Percentiles rank a stretch among this genome's conserved stretches.
These are phyloP conservation scores for Cerastoderma edule DNA, from an alignment of 2,888 invertebrate species.

Conservation along the genomic window DNA sequence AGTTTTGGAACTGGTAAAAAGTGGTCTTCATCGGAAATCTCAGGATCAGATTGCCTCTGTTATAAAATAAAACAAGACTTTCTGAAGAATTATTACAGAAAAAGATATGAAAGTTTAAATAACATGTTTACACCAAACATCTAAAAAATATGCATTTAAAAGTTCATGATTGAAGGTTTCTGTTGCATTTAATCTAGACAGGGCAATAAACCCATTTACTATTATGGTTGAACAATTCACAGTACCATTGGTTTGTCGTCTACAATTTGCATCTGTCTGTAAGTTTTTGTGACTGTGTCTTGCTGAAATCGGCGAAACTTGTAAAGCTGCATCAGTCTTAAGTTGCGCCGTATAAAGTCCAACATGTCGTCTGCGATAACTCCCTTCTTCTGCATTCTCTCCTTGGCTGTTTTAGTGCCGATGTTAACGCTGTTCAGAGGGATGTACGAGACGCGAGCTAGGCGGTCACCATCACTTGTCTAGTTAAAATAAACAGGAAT, in stretches of 20 bases:
- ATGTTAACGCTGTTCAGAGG: constrained; percentile 72
- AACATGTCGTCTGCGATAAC: constrained; percentile 72
- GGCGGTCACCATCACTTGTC: constrained; percentile 65
- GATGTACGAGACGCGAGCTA: constrained; percentile 73
- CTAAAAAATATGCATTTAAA: no score
- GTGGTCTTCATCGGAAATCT: constrained; percentile 8
- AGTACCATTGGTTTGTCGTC: no score
- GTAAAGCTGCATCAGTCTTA: constrained; percentile 69
- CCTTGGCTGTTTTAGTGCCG: constrained; percentile 69
- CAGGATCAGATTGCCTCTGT: constrained; percentile 4
- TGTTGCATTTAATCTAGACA: no score
- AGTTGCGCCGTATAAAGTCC: constrained; percentile 71
- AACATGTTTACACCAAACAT: no score
- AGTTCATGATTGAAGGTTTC: no score
- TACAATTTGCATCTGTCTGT: constrained; percentile 42
- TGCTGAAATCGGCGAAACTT: constrained; percentile 65
- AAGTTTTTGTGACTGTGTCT: constrained; percentile 62
- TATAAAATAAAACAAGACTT: neutral
- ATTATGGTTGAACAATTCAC: no score
- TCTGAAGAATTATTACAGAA: no score
- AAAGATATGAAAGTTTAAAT: no score
- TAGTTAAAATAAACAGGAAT: no score
- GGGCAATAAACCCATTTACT: no score
- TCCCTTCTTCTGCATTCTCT: constrained; percentile 63
- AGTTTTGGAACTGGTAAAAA: constrained; percentile 17